Base-by-base conservation (phyloP, 2,797 vertebrate species). In the Danio aesculapii region DNA sequence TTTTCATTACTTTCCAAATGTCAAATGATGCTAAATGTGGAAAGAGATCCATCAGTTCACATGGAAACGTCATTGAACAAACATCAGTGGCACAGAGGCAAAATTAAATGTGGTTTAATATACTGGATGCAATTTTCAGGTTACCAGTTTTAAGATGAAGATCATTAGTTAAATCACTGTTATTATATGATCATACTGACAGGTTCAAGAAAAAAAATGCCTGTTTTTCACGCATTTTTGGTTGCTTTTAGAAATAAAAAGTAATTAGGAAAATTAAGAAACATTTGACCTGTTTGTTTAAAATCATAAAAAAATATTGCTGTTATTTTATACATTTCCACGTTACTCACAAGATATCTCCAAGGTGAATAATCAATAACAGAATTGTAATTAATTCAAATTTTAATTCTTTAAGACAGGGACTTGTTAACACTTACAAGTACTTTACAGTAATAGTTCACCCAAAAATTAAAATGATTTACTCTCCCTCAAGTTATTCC, bases 1-100 rank as follows among this genome's bases (percentile, higher is more conserved):
- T 62, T 71, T 75, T n/a, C 66, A 80, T 62, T 69, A 52, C 43
- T 53, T 52, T 72, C 6, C n/a, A 85, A 83, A 72, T 80, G 76
- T 77, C 81, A 81, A 69, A 55, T 43, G 52, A 67, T 16, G 59
- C 53, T 67, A 63, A 79, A 53, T 79, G 77, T 53, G 67, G 67
- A 62, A 79, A 71, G 12, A 6, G 7, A 74, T 59, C n/a, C 11
- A 62, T 30, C 2, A 16, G 12, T 71, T 71, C 21, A 69, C 64
- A 58, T 78, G 30, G 44, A 68, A 39, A 21, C 57, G 9, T 43
- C 57, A 71, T 16, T 62, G 17, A 44, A 59, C 43, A 73, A 57
- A 73, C 46, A 57, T 58, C 46, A 59, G 17, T 9, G 49, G 30
- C 68, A 53, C 68, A 55, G 9, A 52, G n/a, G 16, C 8, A 39